Base-by-base conservation (phyloP, 2,888 invertebrate species). In the Syritta pipiens region DNA sequence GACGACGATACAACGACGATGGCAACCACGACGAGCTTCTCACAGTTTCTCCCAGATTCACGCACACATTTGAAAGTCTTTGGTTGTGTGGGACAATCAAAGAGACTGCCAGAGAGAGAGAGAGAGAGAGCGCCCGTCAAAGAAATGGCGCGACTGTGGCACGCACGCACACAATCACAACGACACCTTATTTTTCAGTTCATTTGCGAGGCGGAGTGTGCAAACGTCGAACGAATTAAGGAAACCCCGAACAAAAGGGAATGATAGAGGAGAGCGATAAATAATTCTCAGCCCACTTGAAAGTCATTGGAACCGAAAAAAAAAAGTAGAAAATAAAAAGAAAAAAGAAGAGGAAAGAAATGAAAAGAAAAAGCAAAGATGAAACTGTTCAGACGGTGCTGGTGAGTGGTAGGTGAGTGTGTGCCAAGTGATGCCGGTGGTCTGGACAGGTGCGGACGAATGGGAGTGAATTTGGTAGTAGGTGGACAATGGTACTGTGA, bases 201-300 rank as follows among this genome's bases (percentile, higher is more conserved):
- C 32, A 53, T 65, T 59, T 60, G 53, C 4, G 40, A n/a, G 46
- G 46, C 37, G 53, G 40, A 59, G 26, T 51, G 48, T 48, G 37
- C 9, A 59, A 40, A 57, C 24, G 37, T 40, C 14, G 14, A 57
- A 49, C 22, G 51, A 63, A 63, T 71, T 65, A 65, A 77, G 76
- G 76, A 77, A 77, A 77, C 71, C 69, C 71, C 76, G 76, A 71
- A n/a, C 76, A 77, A 71, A 71, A 53, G 51, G 32, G 59, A 77
- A 71, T 46, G 32, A n/a, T 26, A 26, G 63, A 77, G 42, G 63
- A 77, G 75, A 76, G 59, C 28, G 28, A 46, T 63, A 63, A 40
- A 59, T 69, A 37, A 14, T 55, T 67, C 49, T 71, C 51, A 65
- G 24, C 19, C 62, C 40, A 62, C 48, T 71, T 48, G 24, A 35